Conservation (phyloP, 64 coral and sea anemone genomes). For the Montipora capricornis region DNA sequence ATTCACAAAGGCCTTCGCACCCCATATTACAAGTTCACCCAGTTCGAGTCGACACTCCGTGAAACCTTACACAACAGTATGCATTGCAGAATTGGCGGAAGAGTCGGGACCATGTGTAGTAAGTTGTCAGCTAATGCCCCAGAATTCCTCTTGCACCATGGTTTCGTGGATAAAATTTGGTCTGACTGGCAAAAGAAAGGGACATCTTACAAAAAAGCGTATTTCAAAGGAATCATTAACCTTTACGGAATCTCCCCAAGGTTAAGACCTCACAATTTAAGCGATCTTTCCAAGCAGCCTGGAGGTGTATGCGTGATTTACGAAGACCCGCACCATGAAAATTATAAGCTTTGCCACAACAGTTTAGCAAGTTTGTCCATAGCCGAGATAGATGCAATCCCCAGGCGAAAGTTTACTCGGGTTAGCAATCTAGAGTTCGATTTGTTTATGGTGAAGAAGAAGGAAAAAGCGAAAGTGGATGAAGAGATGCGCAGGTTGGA, state of each 20-base stretch:
- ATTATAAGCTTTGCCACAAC: constrained; percentile 60
- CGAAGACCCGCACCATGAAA: constrained; percentile 71
- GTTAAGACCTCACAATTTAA: constrained; percentile 36
- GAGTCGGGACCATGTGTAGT: constrained; percentile 79
- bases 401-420: constrained; percentile 69
- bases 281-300: constrained; percentile 73
- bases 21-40: constrained; percentile 51
- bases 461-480: constrained; percentile 37
- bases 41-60: constrained; percentile 83
- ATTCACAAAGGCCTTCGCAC: constrained; percentile 77
- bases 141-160: constrained; percentile 90
- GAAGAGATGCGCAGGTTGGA: constrained; percentile 7
- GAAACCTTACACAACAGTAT: constrained; percentile 88
- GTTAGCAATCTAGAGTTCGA: constrained; percentile 49
- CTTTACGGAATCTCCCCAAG: constrained; percentile 2
- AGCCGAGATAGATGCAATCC: constrained; percentile 56
- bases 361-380: constrained; percentile 48
- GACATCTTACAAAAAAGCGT: constrained; percentile 53
- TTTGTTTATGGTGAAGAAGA: constrained; percentile 65
- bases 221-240: constrained; percentile 15
- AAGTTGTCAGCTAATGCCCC: constrained; percentile 84
- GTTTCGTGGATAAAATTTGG: constrained; percentile 90
- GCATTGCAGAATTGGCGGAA: constrained; percentile 91
- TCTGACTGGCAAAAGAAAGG: constrained; percentile 91
- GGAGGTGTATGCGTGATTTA: constrained; percentile 77